Base-by-base conservation (phyloP, 2,888 invertebrate genomes). In the Ormyrus labotus region DNA sequence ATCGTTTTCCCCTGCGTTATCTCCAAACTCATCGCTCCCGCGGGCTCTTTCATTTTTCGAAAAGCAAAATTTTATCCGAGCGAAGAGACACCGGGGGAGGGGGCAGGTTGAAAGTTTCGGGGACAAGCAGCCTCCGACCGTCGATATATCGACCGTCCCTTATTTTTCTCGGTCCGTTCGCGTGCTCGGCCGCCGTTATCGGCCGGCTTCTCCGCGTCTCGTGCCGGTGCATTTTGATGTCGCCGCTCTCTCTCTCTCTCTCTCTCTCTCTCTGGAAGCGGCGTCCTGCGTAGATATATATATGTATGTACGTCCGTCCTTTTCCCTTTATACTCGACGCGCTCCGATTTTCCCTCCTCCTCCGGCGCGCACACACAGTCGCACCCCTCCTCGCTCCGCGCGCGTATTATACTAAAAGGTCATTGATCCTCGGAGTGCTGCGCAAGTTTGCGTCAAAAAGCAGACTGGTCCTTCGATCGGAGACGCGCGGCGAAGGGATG, bases 401-500 rank as follows among this genome's bases (percentile, higher is more conserved):
- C 53, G 19, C 57, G 10, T 45, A 11, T 34, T 61, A 63, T 47
- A 53, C 76, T 48, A 63, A 78, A 82, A 83, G 85, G 85, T 85
- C 85, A 83, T 85, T 85, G 85, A 85, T 86, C 84, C 83, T 75
- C 60, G 69, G 63, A 4, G 3, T 1, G 68, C 64, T 64, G 72
- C 72, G 69, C 67, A 58, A 67, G 74, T 57, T 73, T 57, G 64
- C 63, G 63, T 73, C 73, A 60, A 68, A 75, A 68, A 75, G 57
- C 57, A 58, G 48, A 48, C 65, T 67, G 60, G 67, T 60, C 45
- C 58, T 67, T 67, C 60, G 67, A 67, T 67, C 60, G 51, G 67
- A 60, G 60, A 58, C 53, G 48, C 48, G 34, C 55, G 11, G 51
- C 5, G 53, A 53, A 10, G 47, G 34, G 63, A 63, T 47, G 4